Percentiles rank a stretch among this genome's conserved stretches.
Conservation (phyloP, 1,140 invertebrate species). For the Aricia agestis region DNA sequence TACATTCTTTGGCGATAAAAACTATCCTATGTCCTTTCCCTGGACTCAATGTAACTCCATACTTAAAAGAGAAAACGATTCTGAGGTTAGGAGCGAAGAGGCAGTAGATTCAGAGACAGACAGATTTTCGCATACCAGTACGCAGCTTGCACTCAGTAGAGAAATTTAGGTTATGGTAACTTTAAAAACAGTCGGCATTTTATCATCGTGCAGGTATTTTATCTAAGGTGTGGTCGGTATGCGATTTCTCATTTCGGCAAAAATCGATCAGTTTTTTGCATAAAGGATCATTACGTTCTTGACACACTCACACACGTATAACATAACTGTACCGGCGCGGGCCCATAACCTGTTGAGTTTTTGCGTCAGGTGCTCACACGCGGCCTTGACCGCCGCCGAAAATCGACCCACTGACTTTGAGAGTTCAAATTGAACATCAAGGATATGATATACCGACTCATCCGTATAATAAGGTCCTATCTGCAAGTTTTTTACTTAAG, state of each 20-base stretch:
- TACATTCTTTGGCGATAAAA: too few species aligned
- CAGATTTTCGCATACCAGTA: too few species aligned
- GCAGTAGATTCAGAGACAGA: too few species aligned
- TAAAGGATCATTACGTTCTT: background rate
- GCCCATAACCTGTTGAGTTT: conserved; percentile 58
- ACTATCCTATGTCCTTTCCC: too few species aligned
- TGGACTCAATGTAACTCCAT: too few species aligned
- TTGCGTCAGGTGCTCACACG: conserved; percentile 55
- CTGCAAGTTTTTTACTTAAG: too few species aligned
- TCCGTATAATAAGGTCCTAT: too few species aligned
- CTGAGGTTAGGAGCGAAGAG: too few species aligned
- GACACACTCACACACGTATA: background rate
- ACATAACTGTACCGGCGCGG: conserved; percentile 27
- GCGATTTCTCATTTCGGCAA: background rate
- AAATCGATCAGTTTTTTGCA: background rate
- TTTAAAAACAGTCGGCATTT: background rate
- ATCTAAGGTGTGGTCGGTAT: background rate
- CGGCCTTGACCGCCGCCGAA: conserved; percentile 53
- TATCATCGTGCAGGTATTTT: background rate
- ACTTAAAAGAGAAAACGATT: too few species aligned
- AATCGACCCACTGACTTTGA: conserved; percentile 29
- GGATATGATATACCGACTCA: background rate
- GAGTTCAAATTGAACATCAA: background rate
- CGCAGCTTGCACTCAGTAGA: too few species aligned
- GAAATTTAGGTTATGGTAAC: too few species aligned